phyloP scores from a whole-genome alignment of 2,888 invertebrate species.

The Mimas tiliae region DNA sequence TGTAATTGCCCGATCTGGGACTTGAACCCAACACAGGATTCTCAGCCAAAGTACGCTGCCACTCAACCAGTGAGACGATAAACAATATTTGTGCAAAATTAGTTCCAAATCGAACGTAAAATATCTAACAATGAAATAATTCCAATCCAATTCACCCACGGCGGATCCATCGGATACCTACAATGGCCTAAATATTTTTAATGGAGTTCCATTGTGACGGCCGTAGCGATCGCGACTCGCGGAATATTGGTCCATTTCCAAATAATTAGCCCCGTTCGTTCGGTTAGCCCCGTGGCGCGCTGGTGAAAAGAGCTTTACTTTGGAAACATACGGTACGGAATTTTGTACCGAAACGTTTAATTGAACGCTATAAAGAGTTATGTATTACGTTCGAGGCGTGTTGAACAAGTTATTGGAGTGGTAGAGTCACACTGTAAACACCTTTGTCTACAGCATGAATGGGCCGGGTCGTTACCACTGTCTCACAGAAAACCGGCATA shows the following conservation, averaged over 20 bases:
- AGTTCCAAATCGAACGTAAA: background rate
- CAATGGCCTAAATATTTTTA: conserved; percentile 17
- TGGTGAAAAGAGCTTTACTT: conserved; percentile 29
- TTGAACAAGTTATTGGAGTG: no score
- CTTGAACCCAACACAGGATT: no score
- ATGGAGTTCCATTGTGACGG: conserved; percentile 2
- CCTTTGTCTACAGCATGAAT: no score
- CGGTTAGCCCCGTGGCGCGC: conserved; percentile 14
- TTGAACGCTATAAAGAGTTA: background rate
- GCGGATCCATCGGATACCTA: background rate
- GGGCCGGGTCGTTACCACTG: no score
- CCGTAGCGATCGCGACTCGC: conserved; percentile 29
- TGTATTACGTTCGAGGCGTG: no score
- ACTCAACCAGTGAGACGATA: no score
- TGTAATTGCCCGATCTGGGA: no score
- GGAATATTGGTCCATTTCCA: conserved; percentile 27
- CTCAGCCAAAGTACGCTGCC: no score
- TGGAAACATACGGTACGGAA: conserved; percentile 26
- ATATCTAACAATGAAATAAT: background rate
- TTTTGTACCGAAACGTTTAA: background rate
- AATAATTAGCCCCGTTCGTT: no score
- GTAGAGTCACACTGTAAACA: no score
- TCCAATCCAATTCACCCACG: background rate
- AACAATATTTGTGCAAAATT: background rate
- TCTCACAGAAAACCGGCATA: no score